Base-by-base conservation (phyloP, 64 coral and sea anemone genomes). In the Montipora efflorescens region DNA sequence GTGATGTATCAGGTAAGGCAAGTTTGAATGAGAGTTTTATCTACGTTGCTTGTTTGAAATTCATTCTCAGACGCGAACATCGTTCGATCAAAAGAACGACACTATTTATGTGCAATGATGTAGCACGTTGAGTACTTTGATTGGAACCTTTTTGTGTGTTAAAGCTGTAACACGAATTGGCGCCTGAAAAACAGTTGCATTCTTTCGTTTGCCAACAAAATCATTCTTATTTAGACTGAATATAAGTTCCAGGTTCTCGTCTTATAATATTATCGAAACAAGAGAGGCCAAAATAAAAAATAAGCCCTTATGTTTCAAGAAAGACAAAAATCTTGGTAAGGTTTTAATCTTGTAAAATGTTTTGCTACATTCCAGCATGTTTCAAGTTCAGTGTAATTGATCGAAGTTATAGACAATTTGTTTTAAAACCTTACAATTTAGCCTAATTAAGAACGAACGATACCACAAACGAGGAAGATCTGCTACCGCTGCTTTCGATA, bases 1-100 rank as follows among this genome's bases (percentile, higher is more conserved):
- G 53, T 53, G 79, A 82, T 61, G 57, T 64, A 10, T 43, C 79
- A 82, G 79, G 79, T 82, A 82, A 59, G 57, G 44, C 14, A 3
- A 64, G 43, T 59, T 61, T 61, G 15, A 81, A 59, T 36, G n/a
- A 22, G 53, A 59, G 50, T 10, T 19, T 5, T 57, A n/a, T 81
- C 23, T 7, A 44, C 11, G 55, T 13, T 82, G 79, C 23, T 82
- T 82, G 43, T 9, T 28, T 82, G 55, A 82, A 62, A 36, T 18
- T 5, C 9, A 12, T 2, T 10, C 9, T 3, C 79, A 13, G 5
- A 59, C 52, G 79, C 55, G 79, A 58, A 11, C 11, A 10, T 8
- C 4, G 7, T 55, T 3, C 52, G 21, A 7, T 80, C 48, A 53
- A 52, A n/a, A 19, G n/a, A 5, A 18, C 0, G 1, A 45, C 10